Evolutionary conservation across 2,113 vertebrate genomes (phyloP), one percentile per base, ranked within the genome.

Genomic region (Salvelinus fontinalis): DNA sequence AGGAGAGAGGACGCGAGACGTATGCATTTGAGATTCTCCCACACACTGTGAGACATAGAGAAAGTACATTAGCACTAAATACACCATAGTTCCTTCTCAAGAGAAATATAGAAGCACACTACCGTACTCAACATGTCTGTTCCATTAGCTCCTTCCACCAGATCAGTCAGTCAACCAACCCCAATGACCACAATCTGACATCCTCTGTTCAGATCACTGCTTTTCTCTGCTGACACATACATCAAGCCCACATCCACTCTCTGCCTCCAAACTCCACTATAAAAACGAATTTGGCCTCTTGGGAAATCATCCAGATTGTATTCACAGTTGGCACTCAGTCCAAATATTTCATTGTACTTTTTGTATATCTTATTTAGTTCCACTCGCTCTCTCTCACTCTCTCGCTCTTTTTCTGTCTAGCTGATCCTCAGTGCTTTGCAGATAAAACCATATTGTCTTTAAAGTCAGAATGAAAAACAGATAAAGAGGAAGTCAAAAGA

Each of bases 271-370:
- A 81, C 3, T 70, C 70, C 77, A 73, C 73, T 80, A 88, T 89
- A 88, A 89, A 54, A 88, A 87, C 74, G 81, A 86, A 90, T 92
- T 86, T 88, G 71, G 75, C 73, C 79, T 78, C 80, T 20, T 1
- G 81, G 89, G 87, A 91, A 90, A 89, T 85, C 82, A 85, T 57
- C 39, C 78, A 84, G 79, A 62, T 67, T 75, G 48, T 67, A 62
- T 70, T 48, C 79, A 79, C 73, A 68, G 78, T 79, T 84, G 89
- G 86, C 83, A 87, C 81, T 70, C 29, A 70, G 64, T 84, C 81
- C 75, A 79, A 84, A 72, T 78, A 80, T 85, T 74, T 81, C 83
- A 79, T 80, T 85, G 87, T 82, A 80, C 70, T 75, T 76, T 80
- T 79, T 48, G 64, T 67, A 0, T 69, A 79, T 79, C 68, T 57